phyloP scores from a whole-genome alignment of 2,797 vertebrate genomes.

The Tokudaia muenninki region DNA sequence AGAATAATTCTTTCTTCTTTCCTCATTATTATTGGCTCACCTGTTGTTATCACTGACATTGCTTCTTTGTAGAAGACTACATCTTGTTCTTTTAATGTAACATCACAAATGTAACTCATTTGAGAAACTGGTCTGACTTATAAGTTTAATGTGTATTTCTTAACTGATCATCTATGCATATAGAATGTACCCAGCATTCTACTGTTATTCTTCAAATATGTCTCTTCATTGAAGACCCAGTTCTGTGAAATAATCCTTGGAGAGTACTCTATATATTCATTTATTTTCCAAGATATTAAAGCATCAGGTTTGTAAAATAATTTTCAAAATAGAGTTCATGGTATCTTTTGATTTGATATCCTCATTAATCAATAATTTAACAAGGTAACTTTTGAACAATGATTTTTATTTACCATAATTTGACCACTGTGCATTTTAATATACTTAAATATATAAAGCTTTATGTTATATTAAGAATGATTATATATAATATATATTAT shows the following conservation, averaged over 20 bases:
- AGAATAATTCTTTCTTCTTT: neutral
- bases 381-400: neutral
- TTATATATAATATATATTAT: neutral
- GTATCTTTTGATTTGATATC: neutral
- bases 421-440: neutral
- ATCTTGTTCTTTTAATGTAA: neutral
- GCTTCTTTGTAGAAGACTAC: neutral
- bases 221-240: neutral
- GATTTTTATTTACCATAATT: neutral
- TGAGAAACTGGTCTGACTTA: neutral
- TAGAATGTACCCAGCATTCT: neutral
- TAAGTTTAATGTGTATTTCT: neutral
- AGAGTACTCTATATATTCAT: neutral
- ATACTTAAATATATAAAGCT: neutral
- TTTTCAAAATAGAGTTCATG: neutral
- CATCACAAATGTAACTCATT: neutral
- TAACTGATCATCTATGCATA: neutral
- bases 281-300: neutral
- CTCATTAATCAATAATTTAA: neutral
- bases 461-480: neutral
- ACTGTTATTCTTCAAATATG: slow-evolving; percentile 9
- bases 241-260: neutral
- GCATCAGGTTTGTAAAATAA: neutral
- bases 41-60: neutral
- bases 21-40: neutral